A percentile compares a stretch with the other conserved stretches of the same genome.
phyloP scores from a whole-genome alignment of 92 coral and sea anemone genomes.

The Desmophyllum pertusum region DNA sequence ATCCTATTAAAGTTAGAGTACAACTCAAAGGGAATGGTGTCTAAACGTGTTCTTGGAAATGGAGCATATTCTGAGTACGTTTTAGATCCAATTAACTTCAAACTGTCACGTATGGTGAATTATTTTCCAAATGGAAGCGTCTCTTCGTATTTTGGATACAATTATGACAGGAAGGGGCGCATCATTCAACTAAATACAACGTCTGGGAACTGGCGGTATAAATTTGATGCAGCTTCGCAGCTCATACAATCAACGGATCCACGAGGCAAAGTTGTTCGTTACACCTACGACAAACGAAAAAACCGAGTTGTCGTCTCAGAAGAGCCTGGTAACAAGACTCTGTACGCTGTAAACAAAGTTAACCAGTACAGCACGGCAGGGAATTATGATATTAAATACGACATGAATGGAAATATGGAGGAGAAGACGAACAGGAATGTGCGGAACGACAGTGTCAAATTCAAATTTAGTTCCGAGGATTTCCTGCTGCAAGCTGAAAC shows the following conservation, averaged over 20 bases:
- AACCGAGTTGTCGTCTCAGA: constrained; percentile 57
- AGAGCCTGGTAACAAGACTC: constrained; percentile 38
- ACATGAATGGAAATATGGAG: constrained; percentile 74
- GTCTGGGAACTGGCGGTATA: constrained; percentile 53
- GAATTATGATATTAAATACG: constrained; percentile 56
- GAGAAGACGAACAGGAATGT: constrained; percentile 49
- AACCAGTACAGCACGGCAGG: constrained; percentile 73
- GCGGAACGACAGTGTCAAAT: constrained; percentile 57
- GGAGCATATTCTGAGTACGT: constrained; percentile 56
- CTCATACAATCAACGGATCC: constrained; percentile 65
- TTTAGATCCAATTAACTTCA: constrained; percentile 43
- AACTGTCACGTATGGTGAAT: constrained; percentile 47
- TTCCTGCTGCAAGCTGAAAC: constrained; percentile 63
- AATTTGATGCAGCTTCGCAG: constrained; percentile 76
- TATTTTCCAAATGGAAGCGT: constrained; percentile 50
- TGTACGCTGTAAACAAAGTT: constrained; percentile 62
- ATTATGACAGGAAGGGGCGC: constrained; percentile 70
- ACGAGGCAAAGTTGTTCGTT: constrained; percentile 35
- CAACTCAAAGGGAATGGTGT: constrained; percentile 53
- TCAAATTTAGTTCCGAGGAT: constrained; percentile 73
- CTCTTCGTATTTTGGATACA: constrained; percentile 64
- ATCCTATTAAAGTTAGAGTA: constrained; percentile 52
- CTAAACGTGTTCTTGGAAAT: constrained; percentile 72
- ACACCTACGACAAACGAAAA: constrained; percentile 68
- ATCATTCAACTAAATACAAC: constrained; percentile 58